A percentile compares a stretch with the other conserved stretches of the same genome.
These are phyloP conservation scores for Macrotis lagotis DNA, from an alignment of 2,113 vertebrate genomes.

Conservation along the genomic window DNA sequence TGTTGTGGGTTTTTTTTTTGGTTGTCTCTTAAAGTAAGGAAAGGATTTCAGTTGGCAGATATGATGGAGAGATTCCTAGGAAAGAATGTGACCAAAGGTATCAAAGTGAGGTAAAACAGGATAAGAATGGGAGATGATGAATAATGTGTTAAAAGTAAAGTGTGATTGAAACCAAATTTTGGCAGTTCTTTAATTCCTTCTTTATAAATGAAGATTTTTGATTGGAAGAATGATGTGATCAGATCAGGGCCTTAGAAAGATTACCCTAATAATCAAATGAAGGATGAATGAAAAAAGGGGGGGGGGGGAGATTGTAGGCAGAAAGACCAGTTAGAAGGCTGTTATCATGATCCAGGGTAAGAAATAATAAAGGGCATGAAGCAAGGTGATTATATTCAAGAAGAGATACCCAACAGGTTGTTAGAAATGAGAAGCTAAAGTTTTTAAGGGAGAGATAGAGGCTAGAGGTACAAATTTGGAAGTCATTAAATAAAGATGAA, in stretches of 20 bases:
- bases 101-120: background rate
- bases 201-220: background rate
- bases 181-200: background rate
- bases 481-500: background rate
- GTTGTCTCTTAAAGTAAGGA: background rate
- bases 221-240: background rate
- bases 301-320: background rate
- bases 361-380: background rate
- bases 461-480: background rate
- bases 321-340: background rate
- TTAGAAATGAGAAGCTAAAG: background rate
- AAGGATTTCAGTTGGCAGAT: background rate
- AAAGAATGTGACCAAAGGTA: background rate
- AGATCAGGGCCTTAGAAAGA: background rate
- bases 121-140: background rate
- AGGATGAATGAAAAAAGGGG: background rate
- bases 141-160: background rate
- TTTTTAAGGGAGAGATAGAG: background rate
- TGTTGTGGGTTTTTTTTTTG: too few relatives aligned
- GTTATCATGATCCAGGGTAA: background rate
- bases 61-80: background rate
- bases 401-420: background rate
- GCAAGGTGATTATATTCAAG: background rate
- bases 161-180: background rate
- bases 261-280: background rate